Percentiles rank a stretch among this genome's conserved stretches.
These are phyloP conservation scores for Rhagonycha lutea DNA, from an alignment of 2,888 invertebrate species.

Conservation along the genomic window DNA sequence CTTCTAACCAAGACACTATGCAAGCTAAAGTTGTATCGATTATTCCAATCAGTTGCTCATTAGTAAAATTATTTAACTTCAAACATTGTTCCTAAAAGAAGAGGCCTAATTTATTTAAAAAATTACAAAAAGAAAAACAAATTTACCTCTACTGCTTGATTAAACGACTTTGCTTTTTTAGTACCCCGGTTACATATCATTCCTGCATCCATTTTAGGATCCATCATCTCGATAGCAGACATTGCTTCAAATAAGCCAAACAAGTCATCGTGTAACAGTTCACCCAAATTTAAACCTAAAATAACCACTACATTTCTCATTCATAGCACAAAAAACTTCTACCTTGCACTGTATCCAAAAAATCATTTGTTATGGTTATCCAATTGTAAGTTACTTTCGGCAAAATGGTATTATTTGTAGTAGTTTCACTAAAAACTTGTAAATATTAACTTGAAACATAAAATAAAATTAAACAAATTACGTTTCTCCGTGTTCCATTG, in stretches of 20 bases:
- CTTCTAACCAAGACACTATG: conserved; percentile 96
- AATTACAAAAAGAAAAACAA: neutral
- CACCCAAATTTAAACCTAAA: conserved; percentile 82
- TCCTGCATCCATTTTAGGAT: conserved; percentile 99
- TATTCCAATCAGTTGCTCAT: conserved; percentile 85
- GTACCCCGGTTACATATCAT: conserved; percentile 92
- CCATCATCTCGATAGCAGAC: conserved; percentile 99
- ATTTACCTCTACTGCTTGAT: conserved; percentile 78
- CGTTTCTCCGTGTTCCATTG: conserved; percentile 21
- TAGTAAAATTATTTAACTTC: conserved; percentile 75
- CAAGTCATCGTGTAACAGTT: conserved; percentile 86
- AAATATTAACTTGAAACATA: neutral
- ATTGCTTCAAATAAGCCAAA: conserved; percentile 97
- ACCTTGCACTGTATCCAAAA: conserved; percentile 66
- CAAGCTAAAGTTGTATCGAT: conserved; percentile 94
- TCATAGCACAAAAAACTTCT: conserved; percentile 21
- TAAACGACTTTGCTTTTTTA: conserved; percentile 83
- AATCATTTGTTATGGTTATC: conserved; percentile 63
- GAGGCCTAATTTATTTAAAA: neutral
- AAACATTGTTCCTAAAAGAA: conserved; percentile 70
- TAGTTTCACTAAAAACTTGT: conserved; percentile 13
- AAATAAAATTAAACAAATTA: conserved; percentile 1
- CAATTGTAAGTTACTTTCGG: conserved; percentile 59
- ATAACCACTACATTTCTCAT: conserved; percentile 10
- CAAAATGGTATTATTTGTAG: conserved; percentile 2